A percentile compares a stretch with the other conserved stretches of the same genome.
Evolutionary conservation across 1,140 invertebrate species (phyloP).

Genomic region (Pseudomyrmex pallidus): DNA sequence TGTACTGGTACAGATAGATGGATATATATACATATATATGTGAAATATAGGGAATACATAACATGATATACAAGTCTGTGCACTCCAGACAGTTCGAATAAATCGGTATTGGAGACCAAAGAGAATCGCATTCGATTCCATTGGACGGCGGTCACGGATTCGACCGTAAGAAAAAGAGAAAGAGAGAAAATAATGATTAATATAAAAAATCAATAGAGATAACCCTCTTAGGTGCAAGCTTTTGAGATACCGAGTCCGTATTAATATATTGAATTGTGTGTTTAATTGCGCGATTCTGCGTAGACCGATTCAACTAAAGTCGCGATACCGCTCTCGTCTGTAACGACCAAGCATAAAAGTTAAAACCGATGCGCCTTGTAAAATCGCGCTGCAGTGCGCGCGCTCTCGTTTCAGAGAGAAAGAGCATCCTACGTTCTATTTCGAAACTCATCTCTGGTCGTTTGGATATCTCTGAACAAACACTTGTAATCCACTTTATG

Average conservation of each 20-base stretch:
- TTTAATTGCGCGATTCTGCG: neutral
- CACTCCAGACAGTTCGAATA: conserved; percentile 44
- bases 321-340: too few relatives aligned
- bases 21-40: neutral
- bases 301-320: neutral
- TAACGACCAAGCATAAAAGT: conserved; percentile 33
- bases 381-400: conserved; percentile 9
- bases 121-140: conserved; percentile 58
- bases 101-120: conserved; percentile 32
- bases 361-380: conserved; percentile 31
- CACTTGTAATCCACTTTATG: conserved; percentile 46
- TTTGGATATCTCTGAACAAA: conserved; percentile 34
- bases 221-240: too few relatives aligned
- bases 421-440: conserved; percentile 33
- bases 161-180: conserved; percentile 60
- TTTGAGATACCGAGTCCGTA: too few relatives aligned
- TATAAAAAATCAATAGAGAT: conserved; percentile 65
- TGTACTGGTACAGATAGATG: conserved; percentile 36
- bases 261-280: neutral
- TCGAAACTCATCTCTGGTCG: conserved; percentile 22
- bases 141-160: conserved; percentile 67
- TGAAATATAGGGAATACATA: conserved; percentile 12
- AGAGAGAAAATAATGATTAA: conserved; percentile 76
- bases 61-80: conserved; percentile 44
- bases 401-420: conserved; percentile 1